Base-by-base conservation (phyloP, 37 sponge, comb jelly and placozoan genomes). In the Tethya wilhelma region DNA sequence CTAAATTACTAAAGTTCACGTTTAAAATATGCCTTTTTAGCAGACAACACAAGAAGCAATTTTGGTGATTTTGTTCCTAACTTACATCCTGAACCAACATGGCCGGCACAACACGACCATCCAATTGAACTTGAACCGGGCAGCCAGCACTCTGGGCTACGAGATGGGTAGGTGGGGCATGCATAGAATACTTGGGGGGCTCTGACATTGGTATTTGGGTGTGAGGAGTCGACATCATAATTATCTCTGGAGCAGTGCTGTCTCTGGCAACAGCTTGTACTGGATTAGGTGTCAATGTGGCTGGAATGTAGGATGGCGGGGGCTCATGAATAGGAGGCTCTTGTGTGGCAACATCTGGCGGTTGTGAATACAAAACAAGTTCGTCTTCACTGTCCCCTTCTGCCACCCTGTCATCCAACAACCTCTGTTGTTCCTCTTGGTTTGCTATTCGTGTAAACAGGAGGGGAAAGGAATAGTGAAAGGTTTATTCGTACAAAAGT, bases 1-100 rank as follows among this genome's bases (percentile, higher is more conserved):
- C n/a, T n/a, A n/a, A n/a, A n/a, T n/a, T n/a, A n/a, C n/a, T n/a
- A n/a, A n/a, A n/a, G n/a, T n/a, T n/a, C n/a, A n/a, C n/a, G n/a
- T n/a, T n/a, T n/a, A n/a, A n/a, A n/a, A n/a, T n/a, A n/a, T n/a
- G n/a, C n/a, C n/a, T n/a, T n/a, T n/a, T n/a, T n/a, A n/a, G n/a
- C n/a, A n/a, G n/a, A n/a, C n/a, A n/a, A n/a, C n/a, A n/a, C n/a
- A n/a, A n/a, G n/a, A n/a, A n/a, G n/a, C n/a, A n/a, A n/a, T n/a
- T n/a, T n/a, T n/a, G n/a, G n/a, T n/a, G 5, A 69, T 26, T 73
- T 53, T 31, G 55, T 2, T 20, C 19, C 1, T 38, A 26, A 1
- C 64, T 81, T 41, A 81, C 82, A 59, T 81, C 82, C 62, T 81
- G 72, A 34, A 81, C 44, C 33, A 81, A 44, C 22, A 73, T 81